phyloP scores from a whole-genome alignment of 1,140 invertebrate species.

The Marisa cornuarietis region DNA sequence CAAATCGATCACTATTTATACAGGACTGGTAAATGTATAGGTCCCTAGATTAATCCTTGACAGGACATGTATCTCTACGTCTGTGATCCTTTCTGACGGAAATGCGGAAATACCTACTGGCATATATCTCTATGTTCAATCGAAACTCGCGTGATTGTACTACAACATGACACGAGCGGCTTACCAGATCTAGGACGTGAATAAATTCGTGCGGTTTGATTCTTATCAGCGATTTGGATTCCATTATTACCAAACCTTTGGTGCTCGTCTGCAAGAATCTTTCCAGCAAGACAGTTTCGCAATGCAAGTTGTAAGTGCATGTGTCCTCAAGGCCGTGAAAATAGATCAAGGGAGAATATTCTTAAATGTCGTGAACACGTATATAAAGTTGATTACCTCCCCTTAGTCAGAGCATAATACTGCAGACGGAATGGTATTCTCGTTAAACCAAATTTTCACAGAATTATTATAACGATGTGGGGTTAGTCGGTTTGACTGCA shows the following conservation, averaged over 20 bases:
- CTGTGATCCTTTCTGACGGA: neutral
- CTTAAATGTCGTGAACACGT: neutral
- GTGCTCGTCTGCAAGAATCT: neutral
- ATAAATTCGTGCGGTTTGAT: constrained; percentile 2
- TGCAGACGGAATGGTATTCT: too few species aligned
- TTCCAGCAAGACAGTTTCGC: neutral
- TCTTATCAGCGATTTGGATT: neutral
- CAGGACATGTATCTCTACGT: neutral
- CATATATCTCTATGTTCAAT: neutral
- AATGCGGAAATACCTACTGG: neutral
- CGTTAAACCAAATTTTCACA: too few species aligned
- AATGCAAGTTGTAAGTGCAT: neutral
- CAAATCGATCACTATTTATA: neutral
- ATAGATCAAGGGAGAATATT: neutral
- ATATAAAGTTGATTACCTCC: too few species aligned
- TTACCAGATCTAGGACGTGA: neutral
- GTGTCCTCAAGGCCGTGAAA: neutral
- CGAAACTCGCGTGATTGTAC: neutral
- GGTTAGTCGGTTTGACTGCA: too few species aligned
- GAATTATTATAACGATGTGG: too few species aligned
- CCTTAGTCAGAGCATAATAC: too few species aligned
- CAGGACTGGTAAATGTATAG: neutral
- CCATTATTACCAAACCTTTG: neutral
- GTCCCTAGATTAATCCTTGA: neutral
- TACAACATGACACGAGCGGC: neutral